Base-by-base conservation (phyloP, 2,113 vertebrate species). In the Chiloscyllium plagiosum region DNA sequence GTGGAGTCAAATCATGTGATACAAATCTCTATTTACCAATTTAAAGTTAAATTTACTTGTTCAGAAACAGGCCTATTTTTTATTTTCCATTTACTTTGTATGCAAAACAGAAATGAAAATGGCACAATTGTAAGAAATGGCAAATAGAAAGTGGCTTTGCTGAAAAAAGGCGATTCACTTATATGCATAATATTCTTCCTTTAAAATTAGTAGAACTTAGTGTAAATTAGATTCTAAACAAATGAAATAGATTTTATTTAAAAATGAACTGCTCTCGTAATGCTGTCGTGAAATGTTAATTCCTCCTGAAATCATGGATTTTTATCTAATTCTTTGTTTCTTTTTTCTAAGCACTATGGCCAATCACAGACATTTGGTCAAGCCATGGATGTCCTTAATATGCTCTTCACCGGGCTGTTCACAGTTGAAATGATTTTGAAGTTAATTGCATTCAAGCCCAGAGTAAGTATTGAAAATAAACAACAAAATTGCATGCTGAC, bases 311-410 rank as follows among this genome's bases (percentile, higher is more conserved):
- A 26, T 50, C n/a, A 47, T 94, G 68, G 24, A 50, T 94, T 70
- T 26, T 94, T 70, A 50, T 37, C 52, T 95, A 85, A 66, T 95
- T 76, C 7, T 96, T 50, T 95, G 37, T 90, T 96, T 95, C 95
- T 95, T 95, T 96, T 22, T 96, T 96, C 96, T 96, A 96, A 99
- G 99, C 99, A 99, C 97, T 98, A 99, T 42, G 99, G 99, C n/a
- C 99, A 99, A 97, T 99, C 98, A 96, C 97, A 97, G 96, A 97
- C 98, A 96, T 99, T 99, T 97, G 99, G 99, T 96, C 98, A 99
- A 95, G 99, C 99, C 97, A 99, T 99, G 99, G 99, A 99, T 95
- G 99, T 99, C 96, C 99, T 99, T 97, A 99, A 99, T 98, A 99
- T 99, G 99, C 98, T 99, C 96, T 99, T 99, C 98, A 99, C 99